Percentiles rank a stretch among this genome's conserved stretches.
Evolutionary conservation across 2,888 invertebrate genomes (phyloP).

Genomic region (Ferdinandea cuprea): DNA sequence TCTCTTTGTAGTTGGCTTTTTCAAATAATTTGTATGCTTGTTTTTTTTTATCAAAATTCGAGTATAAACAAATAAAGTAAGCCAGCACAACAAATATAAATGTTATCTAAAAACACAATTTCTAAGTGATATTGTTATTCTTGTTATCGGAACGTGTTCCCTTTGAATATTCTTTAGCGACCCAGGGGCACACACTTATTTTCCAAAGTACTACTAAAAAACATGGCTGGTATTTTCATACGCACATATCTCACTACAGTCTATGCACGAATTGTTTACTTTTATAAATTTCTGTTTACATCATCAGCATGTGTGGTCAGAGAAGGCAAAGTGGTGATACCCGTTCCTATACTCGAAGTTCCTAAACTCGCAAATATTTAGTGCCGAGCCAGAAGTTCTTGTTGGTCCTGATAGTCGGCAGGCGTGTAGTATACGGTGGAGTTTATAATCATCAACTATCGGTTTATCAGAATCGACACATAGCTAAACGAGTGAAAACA

Average conservation of each 20-base stretch:
- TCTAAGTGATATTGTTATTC: background rate
- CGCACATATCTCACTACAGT: background rate
- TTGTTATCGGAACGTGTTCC: background rate
- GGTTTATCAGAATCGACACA: background rate
- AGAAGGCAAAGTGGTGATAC: background rate
- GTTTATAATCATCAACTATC: background rate
- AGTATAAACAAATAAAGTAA: slow-evolving; percentile 12
- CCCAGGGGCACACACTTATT: background rate
- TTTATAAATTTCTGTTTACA: slow-evolving; percentile 22
- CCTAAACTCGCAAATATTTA: slow-evolving; percentile 30
- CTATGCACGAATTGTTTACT: slow-evolving; percentile 18
- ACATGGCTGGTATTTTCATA: background rate
- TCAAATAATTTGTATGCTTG: too few species aligned
- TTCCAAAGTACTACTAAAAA: background rate
- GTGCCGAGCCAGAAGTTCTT: background rate
- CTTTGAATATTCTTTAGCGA: slow-evolving; percentile 7
- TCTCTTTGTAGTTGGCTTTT: too few species aligned
- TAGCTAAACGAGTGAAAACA: background rate
- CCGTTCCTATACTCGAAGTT: background rate
- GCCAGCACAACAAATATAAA: background rate
- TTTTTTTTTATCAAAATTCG: background rate
- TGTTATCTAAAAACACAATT: slow-evolving; percentile 11
- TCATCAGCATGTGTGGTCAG: background rate
- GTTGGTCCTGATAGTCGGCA: background rate
- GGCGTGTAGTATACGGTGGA: background rate